Evolutionary conservation across 2,113 vertebrate genomes (phyloP).

Genomic region (Cinclus cinclus): DNA sequence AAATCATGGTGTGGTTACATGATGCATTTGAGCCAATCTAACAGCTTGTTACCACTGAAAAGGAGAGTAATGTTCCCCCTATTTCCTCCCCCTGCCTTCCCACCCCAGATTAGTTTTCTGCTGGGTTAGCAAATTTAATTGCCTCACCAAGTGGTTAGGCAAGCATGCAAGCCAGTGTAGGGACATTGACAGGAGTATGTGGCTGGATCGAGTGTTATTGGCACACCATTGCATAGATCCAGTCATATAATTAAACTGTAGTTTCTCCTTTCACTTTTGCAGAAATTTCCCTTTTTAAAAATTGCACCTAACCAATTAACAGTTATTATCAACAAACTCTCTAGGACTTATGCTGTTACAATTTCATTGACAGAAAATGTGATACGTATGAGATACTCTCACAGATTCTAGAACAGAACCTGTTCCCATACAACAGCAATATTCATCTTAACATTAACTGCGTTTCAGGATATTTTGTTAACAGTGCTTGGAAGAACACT

Average conservation of each 20-base stretch:
- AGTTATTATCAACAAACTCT: neutral
- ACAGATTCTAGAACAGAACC: neutral
- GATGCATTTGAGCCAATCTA: conserved; percentile 61
- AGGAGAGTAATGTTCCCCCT: conserved; percentile 38
- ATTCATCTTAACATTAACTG: neutral
- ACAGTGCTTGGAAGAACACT: neutral
- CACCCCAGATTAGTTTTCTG: conserved; percentile 66
- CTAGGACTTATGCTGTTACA: neutral
- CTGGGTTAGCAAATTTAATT: conserved; percentile 69
- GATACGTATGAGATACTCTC: neutral
- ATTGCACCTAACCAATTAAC: neutral
- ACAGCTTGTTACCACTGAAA: conserved; percentile 63
- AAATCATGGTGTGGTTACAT: conserved; percentile 14
- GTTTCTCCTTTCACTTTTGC: neutral
- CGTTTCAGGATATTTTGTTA: neutral
- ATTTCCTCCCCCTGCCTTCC: conserved; percentile 49
- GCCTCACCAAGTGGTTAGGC: conserved; percentile 46
- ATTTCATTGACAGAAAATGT: neutral
- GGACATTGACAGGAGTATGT: conserved; percentile 26
- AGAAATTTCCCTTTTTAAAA: neutral
- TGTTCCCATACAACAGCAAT: neutral
- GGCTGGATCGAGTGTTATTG: conserved; percentile 10
- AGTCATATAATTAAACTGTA: neutral
- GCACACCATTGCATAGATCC: neutral
- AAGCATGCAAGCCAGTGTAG: conserved; percentile 23